Percentiles rank a stretch among this genome's conserved stretches.
phyloP scores from a whole-genome alignment of 1,140 invertebrate genomes.

The Leptoteleia sp. region DNA sequence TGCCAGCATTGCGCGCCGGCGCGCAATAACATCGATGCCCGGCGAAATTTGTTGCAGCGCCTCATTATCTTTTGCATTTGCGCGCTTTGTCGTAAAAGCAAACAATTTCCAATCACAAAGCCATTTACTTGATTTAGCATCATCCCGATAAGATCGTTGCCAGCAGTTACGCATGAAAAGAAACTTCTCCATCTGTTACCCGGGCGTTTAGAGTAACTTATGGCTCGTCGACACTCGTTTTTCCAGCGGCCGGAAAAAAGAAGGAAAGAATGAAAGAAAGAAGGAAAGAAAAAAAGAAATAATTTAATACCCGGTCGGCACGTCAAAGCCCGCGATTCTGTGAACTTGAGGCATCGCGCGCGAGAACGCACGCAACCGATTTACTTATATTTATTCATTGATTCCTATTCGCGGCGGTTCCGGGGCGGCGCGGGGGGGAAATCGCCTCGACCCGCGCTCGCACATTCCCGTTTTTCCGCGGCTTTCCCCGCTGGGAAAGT shows the following conservation, averaged over 20 bases:
- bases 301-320: conserved; percentile 64
- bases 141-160: conserved; percentile 41
- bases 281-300: conserved; percentile 62
- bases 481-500: conserved; percentile 73
- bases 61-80: conserved; percentile 45
- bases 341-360: conserved; percentile 62
- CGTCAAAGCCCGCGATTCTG: conserved; percentile 65
- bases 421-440: conserved; percentile 59
- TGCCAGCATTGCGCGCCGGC: too few species aligned
- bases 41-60: conserved; percentile 42
- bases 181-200: conserved; percentile 59
- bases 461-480: conserved; percentile 65
- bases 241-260: conserved; percentile 32
- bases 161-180: conserved; percentile 45
- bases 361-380: conserved; percentile 66
- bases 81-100: conserved; percentile 35
- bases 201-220: conserved; percentile 51
- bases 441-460: conserved; percentile 42
- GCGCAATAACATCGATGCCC: too few species aligned
- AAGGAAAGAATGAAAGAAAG: too few species aligned
- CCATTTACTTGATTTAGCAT: conserved; percentile 50
- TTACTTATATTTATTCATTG: conserved; percentile 73
- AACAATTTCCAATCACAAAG: conserved; percentile 47
- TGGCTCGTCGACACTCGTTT: conserved; percentile 57
- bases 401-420: conserved; percentile 51